Percentiles rank a stretch among this genome's conserved stretches.
Conservation (phyloP, 2,797 vertebrate genomes). For the Chaetophractus vellerosus region DNA sequence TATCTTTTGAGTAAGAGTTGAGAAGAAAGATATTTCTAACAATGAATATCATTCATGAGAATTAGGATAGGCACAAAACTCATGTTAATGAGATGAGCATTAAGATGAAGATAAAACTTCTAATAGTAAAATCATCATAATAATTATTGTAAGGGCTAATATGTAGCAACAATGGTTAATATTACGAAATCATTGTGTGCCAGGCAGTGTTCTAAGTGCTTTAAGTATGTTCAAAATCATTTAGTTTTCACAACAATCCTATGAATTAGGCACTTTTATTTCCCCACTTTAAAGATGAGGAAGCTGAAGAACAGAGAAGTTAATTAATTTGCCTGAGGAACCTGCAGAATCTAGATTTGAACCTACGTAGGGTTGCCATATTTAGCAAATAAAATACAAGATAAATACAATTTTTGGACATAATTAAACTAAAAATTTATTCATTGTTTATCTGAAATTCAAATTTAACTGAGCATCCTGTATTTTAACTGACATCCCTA, state of each 20-base stretch:
- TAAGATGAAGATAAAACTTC: background rate
- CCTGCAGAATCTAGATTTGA: background rate
- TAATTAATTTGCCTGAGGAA: constrained; percentile 38
- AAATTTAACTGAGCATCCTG: too few relatives aligned
- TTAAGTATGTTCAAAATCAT: background rate
- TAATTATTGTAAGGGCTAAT: background rate
- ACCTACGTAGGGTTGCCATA: background rate
- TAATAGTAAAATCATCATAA: background rate
- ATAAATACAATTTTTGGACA: background rate
- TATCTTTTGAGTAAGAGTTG: constrained; percentile 7
- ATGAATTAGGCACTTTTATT: background rate
- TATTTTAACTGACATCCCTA: constrained; percentile 9
- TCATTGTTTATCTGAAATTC: constrained; percentile 34
- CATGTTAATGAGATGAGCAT: background rate
- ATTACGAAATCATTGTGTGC: background rate
- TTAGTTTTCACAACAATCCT: background rate
- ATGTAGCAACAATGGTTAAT: background rate
- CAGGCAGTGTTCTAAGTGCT: background rate
- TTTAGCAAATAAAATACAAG: background rate
- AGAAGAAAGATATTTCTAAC: background rate
- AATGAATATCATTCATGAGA: background rate
- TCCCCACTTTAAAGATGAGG: background rate
- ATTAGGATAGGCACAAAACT: background rate
- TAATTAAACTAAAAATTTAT: background rate
- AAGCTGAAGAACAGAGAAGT: background rate